phyloP scores from a whole-genome alignment of 1,140 invertebrate genomes.

The Drosophila dunni region DNA sequence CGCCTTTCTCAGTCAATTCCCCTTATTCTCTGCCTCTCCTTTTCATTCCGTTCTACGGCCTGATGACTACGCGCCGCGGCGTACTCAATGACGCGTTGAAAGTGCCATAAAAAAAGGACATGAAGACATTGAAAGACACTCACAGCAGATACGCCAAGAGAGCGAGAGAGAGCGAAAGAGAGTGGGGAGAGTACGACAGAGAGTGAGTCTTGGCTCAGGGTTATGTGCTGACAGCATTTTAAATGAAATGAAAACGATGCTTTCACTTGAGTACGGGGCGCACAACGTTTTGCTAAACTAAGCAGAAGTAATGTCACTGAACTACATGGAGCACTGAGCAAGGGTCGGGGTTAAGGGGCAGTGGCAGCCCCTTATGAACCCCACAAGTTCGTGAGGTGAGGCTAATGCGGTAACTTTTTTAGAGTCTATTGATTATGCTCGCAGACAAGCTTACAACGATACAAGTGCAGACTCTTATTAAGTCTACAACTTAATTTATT shows the following conservation, averaged over 20 bases:
- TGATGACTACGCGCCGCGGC: slow-evolving; percentile 77
- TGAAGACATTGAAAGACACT: slow-evolving; percentile 58
- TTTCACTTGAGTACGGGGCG: slow-evolving; percentile 55
- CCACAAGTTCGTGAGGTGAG: slow-evolving; percentile 27
- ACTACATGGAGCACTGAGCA: slow-evolving; percentile 37
- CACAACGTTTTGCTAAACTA: slow-evolving; percentile 66
- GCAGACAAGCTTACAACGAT: not conserved
- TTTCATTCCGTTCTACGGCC: slow-evolving; percentile 41
- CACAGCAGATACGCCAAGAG: not conserved
- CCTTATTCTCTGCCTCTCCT: not conserved
- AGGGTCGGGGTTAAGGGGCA: slow-evolving; percentile 10
- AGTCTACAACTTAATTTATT: no score
- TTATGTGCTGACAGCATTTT: slow-evolving; percentile 81
- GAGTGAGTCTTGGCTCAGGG: slow-evolving; percentile 43
- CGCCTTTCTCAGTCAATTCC: not conserved
- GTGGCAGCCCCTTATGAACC: slow-evolving; percentile 22
- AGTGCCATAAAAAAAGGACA: slow-evolving; percentile 81
- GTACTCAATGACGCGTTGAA: slow-evolving; percentile 81
- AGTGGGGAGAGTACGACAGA: slow-evolving; percentile 1
- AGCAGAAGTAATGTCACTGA: slow-evolving; percentile 74
- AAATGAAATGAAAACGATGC: slow-evolving; percentile 81
- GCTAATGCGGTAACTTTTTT: slow-evolving; percentile 47
- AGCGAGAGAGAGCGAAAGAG: slow-evolving; percentile 1
- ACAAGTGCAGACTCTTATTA: no score
- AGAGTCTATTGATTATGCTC: slow-evolving; percentile 31